These are phyloP conservation scores for Malacosoma neustria DNA, from an alignment of 2,888 invertebrate genomes.

Conservation along the genomic window DNA sequence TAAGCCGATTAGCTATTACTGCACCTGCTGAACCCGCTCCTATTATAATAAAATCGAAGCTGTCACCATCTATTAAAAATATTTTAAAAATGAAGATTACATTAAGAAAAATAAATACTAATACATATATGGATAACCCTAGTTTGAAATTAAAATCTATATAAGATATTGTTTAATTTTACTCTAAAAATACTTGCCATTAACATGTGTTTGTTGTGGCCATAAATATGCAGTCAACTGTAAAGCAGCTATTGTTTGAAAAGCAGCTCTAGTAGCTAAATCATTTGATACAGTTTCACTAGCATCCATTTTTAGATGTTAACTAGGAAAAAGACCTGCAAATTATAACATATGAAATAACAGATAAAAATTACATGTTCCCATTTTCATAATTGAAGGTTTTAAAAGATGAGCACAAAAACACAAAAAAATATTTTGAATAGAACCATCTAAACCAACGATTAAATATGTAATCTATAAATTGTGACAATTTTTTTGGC, in stretches of 20 bases:
- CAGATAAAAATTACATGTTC: no score
- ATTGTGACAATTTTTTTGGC: no score
- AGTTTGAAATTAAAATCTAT: no score
- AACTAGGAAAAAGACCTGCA: not conserved
- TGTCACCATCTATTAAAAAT: conserved; percentile 17
- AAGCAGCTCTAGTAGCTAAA: not conserved
- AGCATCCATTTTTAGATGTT: not conserved
- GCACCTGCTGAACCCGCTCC: conserved; percentile 77
- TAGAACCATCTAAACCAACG: no score
- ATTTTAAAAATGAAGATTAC: not conserved
- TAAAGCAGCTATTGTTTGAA: not conserved
- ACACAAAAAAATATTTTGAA: no score
- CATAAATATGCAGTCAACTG: not conserved
- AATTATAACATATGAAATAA: no score
- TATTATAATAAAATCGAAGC: conserved; percentile 72
- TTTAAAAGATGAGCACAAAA: no score
- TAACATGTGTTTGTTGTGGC: not conserved
- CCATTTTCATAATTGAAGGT: no score
- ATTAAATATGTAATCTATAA: no score
- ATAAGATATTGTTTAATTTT: no score
- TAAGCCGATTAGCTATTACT: conserved; percentile 71
- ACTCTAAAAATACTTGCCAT: not conserved
- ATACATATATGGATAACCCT: no score
- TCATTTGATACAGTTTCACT: not conserved
- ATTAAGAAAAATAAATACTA: no score